Percentiles rank a stretch among this genome's conserved stretches.
These are phyloP conservation scores for Pangasianodon hypophthalmus DNA, from an alignment of 2,113 vertebrate genomes.

Conservation along the genomic window DNA sequence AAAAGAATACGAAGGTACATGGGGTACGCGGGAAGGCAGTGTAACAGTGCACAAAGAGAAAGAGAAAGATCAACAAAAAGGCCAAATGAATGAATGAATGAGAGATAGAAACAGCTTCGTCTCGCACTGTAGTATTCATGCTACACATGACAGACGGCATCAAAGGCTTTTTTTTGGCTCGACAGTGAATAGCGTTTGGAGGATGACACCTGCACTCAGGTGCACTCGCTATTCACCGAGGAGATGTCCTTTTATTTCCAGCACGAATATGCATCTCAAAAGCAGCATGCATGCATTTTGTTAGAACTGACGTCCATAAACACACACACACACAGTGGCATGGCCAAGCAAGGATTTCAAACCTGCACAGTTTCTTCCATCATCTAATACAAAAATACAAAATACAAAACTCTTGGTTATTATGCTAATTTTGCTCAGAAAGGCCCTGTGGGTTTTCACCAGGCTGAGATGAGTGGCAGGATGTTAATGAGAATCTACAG, in stretches of 20 bases:
- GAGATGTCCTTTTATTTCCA: conserved; percentile 12
- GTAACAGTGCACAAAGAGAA: background rate
- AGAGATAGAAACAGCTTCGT: background rate
- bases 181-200: conserved; percentile 17
- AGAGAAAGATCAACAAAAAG: conserved; percentile 4
- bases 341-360: background rate
- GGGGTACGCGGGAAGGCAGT: background rate
- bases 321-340: background rate
- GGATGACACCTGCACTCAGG: conserved; percentile 43
- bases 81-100: background rate
- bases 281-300: background rate
- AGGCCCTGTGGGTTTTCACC: background rate
- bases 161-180: conserved; percentile 28
- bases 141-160: conserved; percentile 6
- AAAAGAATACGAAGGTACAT: background rate
- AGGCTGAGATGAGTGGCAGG: background rate
- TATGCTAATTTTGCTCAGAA: background rate
- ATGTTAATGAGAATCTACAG: conserved; percentile 15
- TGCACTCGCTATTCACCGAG: conserved; percentile 27
- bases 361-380: no score
- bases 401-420: background rate
- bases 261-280: conserved; percentile 13
- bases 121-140: background rate
- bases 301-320: background rate
- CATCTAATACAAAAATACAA: background rate